A percentile compares a stretch with the other conserved stretches of the same genome.
phyloP scores from a whole-genome alignment of 1,140 invertebrate genomes.

The Rhopalosiphum maidis region DNA sequence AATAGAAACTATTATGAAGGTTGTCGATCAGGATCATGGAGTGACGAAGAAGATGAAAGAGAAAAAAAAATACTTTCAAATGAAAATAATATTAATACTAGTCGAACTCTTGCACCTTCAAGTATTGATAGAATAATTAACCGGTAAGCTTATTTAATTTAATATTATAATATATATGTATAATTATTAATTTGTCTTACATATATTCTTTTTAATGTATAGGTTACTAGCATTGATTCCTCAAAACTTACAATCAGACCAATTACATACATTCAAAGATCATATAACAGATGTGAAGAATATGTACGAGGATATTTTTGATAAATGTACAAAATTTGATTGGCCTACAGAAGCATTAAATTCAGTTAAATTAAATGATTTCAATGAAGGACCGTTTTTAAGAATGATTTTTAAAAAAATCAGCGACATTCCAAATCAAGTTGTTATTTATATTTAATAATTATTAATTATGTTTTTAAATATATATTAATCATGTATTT shows the following conservation, averaged over 20 bases:
- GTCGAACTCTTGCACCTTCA: conserved; percentile 52
- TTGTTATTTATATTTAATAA: neutral
- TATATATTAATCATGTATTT: neutral
- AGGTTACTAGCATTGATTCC: conserved; percentile 36
- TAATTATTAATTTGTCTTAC: neutral
- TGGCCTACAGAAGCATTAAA: conserved; percentile 46
- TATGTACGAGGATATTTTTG: neutral
- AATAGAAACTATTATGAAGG: conserved; percentile 49
- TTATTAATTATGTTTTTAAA: neutral
- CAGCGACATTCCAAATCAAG: neutral
- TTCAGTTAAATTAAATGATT: conserved; percentile 6
- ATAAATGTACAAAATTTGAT: conserved; percentile 31
- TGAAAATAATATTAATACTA: conserved; percentile 18
- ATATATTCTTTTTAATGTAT: neutral
- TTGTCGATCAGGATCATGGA: conserved; percentile 34
- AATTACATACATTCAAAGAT: conserved; percentile 47
- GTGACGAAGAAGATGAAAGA: conserved; percentile 52
- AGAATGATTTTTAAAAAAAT: conserved; percentile 49
- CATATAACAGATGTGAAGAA: neutral
- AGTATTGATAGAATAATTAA: conserved; percentile 53
- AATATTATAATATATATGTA: neutral
- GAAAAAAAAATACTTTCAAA: conserved; percentile 40
- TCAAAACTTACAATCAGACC: conserved; percentile 38
- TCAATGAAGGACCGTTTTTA: conserved; percentile 32
- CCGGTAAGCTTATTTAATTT: neutral